These are phyloP conservation scores for Ciconia nigra DNA, from an alignment of 2,797 vertebrate species.

Conservation along the genomic window DNA sequence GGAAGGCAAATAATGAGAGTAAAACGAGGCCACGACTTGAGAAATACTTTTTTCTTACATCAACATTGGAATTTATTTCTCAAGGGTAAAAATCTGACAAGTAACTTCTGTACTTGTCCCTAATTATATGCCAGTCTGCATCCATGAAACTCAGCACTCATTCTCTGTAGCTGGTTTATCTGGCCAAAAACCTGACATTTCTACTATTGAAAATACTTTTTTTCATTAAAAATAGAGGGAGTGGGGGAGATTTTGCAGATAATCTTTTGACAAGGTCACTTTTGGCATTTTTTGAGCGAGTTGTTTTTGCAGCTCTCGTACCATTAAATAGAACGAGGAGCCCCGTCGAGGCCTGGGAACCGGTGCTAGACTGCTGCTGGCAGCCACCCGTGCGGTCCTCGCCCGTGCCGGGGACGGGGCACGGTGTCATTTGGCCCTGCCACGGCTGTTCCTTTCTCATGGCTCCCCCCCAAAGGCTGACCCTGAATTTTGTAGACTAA, in stretches of 20 bases:
- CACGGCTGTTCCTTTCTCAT: neutral
- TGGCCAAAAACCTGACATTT: neutral
- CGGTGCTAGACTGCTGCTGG: neutral
- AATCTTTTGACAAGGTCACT: neutral
- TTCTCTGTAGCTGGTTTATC: neutral
- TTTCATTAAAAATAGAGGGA: neutral
- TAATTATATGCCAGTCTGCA: neutral
- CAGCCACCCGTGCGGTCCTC: accelerated
- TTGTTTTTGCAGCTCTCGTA: neutral
- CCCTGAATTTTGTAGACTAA: slow-evolving; percentile 2
- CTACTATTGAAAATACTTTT: neutral
- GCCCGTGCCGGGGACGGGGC: neutral
- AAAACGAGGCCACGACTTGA: neutral
- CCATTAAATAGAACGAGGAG: accelerated
- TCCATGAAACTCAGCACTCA: neutral
- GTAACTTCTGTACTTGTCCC: neutral
- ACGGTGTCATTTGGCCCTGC: neutral
- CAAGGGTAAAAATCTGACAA: neutral
- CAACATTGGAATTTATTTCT: slow-evolving; percentile 16
- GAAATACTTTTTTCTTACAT: neutral
- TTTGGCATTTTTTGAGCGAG: neutral
- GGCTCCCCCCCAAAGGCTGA: neutral
- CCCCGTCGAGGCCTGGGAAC: neutral
- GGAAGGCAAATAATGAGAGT: neutral
- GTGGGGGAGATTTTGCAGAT: neutral